Evolutionary conservation across 1,140 invertebrate species (phyloP).

Genomic region (Reticulitermes speratus): DNA sequence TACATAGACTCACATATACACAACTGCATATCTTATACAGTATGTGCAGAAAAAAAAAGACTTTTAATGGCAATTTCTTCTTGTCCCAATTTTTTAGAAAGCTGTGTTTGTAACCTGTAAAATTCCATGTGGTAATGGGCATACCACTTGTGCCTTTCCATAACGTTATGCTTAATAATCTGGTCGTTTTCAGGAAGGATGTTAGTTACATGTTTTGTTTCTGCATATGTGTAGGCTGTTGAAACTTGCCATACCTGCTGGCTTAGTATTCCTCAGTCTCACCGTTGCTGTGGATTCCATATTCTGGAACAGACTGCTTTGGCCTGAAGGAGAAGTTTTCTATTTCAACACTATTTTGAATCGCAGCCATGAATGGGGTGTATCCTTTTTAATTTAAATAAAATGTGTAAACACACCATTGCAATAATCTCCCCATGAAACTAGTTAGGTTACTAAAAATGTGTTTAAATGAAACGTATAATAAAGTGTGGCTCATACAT

Average conservation of each 20-base stretch:
- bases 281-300: slow-evolving; percentile 87
- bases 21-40: too few species aligned
- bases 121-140: too few species aligned
- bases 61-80: too few species aligned
- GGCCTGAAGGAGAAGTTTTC: slow-evolving; percentile 98
- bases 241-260: slow-evolving; percentile 70
- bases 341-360: slow-evolving; percentile 95
- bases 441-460: not conserved
- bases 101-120: too few species aligned
- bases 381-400: slow-evolving; percentile 68
- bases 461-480: not conserved
- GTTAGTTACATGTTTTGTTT: not conserved
- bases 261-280: slow-evolving; percentile 63
- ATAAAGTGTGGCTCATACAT: not conserved
- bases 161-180: too few species aligned
- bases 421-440: too few species aligned
- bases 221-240: slow-evolving; percentile 56
- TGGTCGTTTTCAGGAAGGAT: not conserved
- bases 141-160: too few species aligned
- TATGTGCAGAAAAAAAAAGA: too few species aligned
- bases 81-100: too few species aligned
- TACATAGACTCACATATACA: too few species aligned
- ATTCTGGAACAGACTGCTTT: slow-evolving; percentile 87
- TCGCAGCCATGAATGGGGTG: slow-evolving; percentile 95
- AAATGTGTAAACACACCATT: too few species aligned